Percentiles rank a stretch among this genome's conserved stretches.
phyloP scores from a whole-genome alignment of 2,888 invertebrate genomes.

The Smittia sp. region DNA sequence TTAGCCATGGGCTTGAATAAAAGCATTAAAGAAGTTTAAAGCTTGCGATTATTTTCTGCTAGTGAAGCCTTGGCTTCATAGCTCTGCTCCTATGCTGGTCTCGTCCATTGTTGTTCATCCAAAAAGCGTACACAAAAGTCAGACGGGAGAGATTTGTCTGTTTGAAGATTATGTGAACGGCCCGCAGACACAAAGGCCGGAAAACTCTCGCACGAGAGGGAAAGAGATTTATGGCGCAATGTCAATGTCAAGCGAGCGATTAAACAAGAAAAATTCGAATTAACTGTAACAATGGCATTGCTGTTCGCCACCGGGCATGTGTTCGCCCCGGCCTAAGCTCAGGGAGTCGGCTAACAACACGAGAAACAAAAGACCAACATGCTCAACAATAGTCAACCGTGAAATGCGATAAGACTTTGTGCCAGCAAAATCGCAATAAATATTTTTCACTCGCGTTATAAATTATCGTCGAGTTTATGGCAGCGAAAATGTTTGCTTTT shows the following conservation, averaged over 20 bases:
- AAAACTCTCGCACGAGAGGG: too few species aligned
- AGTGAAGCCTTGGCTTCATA: not conserved
- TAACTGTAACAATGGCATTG: not conserved
- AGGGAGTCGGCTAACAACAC: not conserved
- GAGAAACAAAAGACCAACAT: conserved; percentile 17
- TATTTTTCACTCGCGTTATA: conserved; percentile 16
- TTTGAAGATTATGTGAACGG: conserved; percentile 20
- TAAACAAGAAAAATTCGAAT: conserved; percentile 26
- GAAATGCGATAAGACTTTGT: conserved; percentile 38
- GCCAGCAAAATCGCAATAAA: not conserved
- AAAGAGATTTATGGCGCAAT: conserved; percentile 37
- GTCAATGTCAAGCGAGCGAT: conserved; percentile 39
- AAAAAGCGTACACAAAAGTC: not conserved
- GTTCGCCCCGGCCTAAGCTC: too few species aligned
- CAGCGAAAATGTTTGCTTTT: not conserved
- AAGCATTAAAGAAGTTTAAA: too few species aligned
- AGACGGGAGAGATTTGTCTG: not conserved
- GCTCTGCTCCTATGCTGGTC: not conserved
- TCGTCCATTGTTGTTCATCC: not conserved
- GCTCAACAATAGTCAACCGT: conserved; percentile 33
- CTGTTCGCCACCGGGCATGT: not conserved
- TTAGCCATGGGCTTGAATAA: too few species aligned
- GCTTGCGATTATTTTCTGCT: too few species aligned
- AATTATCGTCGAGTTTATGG: conserved; percentile 24
- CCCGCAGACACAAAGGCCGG: not conserved